Evolutionary conservation across 2,113 vertebrate genomes (phyloP).

Genomic region (Tupaia tana): DNA sequence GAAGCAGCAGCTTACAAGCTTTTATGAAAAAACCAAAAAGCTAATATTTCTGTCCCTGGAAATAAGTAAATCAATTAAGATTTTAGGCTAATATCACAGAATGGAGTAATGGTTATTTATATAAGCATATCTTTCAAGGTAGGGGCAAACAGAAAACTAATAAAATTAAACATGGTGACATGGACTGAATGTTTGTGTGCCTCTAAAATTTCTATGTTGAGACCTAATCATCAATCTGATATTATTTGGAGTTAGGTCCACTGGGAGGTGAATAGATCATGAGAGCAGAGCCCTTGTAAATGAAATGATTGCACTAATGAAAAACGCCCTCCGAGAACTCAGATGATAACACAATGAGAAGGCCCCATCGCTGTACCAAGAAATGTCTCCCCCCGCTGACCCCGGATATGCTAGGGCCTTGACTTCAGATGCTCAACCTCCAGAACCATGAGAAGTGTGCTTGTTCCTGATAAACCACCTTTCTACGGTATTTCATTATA

Average conservation of each 20-base stretch:
- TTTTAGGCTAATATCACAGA: background rate
- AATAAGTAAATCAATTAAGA: slow-evolving; percentile 1
- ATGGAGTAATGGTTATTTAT: background rate
- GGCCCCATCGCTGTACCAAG: background rate
- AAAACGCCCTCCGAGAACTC: background rate
- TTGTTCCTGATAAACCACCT: background rate
- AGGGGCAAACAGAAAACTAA: background rate
- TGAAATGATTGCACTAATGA: no score
- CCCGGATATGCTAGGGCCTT: background rate
- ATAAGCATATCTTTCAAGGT: background rate
- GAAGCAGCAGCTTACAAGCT: background rate
- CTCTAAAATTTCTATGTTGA: no score
- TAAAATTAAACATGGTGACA: background rate
- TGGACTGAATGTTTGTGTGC: background rate
- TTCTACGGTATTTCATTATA: background rate
- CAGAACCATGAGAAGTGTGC: background rate
- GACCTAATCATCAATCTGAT: background rate
- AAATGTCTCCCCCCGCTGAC: background rate
- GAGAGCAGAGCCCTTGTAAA: background rate
- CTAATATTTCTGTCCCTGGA: background rate
- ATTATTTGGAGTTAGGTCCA: background rate
- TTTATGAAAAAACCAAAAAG: slow-evolving; percentile 8
- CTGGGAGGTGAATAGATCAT: background rate
- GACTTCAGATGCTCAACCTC: background rate
- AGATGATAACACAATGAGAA: background rate